Conservation (phyloP, 2,888 invertebrate species). For the Drosophila algonquin region DNA sequence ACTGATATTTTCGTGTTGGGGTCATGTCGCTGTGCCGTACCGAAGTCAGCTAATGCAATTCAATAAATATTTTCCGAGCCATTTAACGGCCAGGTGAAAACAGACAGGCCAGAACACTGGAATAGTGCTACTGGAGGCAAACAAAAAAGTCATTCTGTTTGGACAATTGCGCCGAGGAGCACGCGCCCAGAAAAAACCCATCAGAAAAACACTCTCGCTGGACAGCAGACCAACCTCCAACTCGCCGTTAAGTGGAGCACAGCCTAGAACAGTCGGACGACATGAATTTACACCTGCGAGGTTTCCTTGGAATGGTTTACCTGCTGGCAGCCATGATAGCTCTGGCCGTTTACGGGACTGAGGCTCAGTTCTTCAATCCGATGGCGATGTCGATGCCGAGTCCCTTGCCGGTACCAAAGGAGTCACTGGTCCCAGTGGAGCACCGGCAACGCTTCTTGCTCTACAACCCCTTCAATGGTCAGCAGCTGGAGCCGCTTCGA, state of each 20-base stretch:
- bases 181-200: constrained; percentile 40
- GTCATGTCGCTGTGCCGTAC: constrained; percentile 4
- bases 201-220: constrained; percentile 16
- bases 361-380: constrained; percentile 33
- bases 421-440: not conserved
- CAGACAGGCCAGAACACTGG: constrained; percentile 40
- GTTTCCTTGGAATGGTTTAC: constrained; percentile 38
- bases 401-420: constrained; percentile 10
- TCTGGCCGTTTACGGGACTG: constrained; percentile 12
- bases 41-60: constrained; percentile 48
- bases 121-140: constrained; percentile 32
- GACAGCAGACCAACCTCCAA: constrained; percentile 18
- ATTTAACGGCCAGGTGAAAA: constrained; percentile 50
- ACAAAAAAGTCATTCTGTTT: constrained; percentile 61
- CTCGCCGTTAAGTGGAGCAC: constrained; percentile 42
- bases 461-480: constrained; percentile 49
- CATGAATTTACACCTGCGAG: constrained; percentile 36
- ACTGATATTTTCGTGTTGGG: constrained; percentile 3
- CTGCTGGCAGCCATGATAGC: constrained; percentile 9
- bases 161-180: constrained; percentile 65
- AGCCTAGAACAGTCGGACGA: constrained; percentile 28
- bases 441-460: constrained; percentile 27
- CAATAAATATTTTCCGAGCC: constrained; percentile 70
- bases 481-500: constrained; percentile 33
- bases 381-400: constrained; percentile 2